phyloP scores from a whole-genome alignment of 2,797 vertebrate genomes.

The Phylloscopus collybita region DNA sequence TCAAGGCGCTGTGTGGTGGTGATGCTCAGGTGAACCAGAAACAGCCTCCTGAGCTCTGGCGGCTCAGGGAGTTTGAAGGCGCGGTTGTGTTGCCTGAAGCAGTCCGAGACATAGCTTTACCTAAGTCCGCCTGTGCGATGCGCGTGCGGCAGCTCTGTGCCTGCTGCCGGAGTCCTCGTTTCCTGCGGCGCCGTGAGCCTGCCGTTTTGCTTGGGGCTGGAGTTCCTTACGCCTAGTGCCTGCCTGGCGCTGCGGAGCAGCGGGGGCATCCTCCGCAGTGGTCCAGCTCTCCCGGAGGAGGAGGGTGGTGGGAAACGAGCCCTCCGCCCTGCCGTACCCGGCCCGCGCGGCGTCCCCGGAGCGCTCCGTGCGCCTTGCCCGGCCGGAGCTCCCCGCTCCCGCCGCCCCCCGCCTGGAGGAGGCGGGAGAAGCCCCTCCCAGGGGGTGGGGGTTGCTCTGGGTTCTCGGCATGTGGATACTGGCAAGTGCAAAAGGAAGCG shows the following conservation, averaged over 20 bases:
- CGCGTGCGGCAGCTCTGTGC: fast-evolving
- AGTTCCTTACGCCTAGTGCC: fast-evolving
- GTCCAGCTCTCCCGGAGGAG: not conserved
- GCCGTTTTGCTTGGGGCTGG: fast-evolving
- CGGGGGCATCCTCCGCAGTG: not conserved
- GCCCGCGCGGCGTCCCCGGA: not conserved
- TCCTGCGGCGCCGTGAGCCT: fast-evolving
- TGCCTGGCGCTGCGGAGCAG: not conserved
- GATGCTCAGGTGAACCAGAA: not conserved
- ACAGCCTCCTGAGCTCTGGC: not conserved
- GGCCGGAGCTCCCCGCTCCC: not conserved
- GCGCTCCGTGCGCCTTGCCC: not conserved
- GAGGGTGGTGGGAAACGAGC: no score
- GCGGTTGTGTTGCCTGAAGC: not conserved
- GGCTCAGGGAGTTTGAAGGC: not conserved
- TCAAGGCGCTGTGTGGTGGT: fast-evolving
- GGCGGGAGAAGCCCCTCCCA: not conserved
- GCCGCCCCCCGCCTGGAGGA: not conserved
- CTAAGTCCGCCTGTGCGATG: no score
- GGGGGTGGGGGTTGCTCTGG: not conserved
- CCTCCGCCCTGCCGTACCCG: not conserved
- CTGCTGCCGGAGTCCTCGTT: no score
- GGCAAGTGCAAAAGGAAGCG: not conserved
- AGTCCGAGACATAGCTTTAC: not conserved
- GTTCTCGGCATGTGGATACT: not conserved